Evolutionary conservation across 1,140 invertebrate species (phyloP).

Genomic region (Papilio aristodemus): DNA sequence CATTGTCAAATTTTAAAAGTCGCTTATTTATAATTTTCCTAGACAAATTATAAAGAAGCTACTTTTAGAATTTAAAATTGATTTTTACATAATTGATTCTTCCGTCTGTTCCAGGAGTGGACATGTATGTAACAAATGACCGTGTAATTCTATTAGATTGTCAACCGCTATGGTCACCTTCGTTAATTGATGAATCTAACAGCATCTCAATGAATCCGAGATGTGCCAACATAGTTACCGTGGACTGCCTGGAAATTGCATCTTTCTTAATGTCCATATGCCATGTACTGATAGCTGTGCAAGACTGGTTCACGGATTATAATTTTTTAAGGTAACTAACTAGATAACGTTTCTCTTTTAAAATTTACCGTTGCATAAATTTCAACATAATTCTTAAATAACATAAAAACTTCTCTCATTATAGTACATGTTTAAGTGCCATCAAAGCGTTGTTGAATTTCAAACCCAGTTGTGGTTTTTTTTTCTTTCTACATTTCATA

Average conservation of each 20-base stretch:
- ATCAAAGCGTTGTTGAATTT: too few species aligned
- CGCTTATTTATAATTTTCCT: background rate
- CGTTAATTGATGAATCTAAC: conserved; percentile 73
- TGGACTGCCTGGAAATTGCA: conserved; percentile 87
- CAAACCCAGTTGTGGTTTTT: too few species aligned
- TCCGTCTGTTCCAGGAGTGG: conserved; percentile 73
- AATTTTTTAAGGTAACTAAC: conserved; percentile 77
- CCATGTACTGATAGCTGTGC: conserved; percentile 91
- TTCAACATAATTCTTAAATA: too few species aligned
- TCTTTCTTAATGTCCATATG: conserved; percentile 94
- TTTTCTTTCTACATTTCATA: too few species aligned
- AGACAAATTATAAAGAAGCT: background rate
- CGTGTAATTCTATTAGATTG: conserved; percentile 84
- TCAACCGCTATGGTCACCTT: conserved; percentile 77
- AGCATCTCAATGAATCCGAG: conserved; percentile 73
- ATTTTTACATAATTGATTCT: background rate
- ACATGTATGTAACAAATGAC: conserved; percentile 83
- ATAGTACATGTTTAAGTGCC: too few species aligned
- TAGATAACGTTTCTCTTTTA: background rate
- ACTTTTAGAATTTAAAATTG: background rate
- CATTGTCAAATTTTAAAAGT: too few species aligned
- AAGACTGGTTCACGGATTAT: conserved; percentile 92
- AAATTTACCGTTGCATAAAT: background rate
- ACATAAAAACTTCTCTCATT: too few species aligned
- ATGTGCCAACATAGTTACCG: conserved; percentile 82